Conservation (phyloP, 2,113 vertebrate genomes). For the Rattus norvegicus region GRCr8 NC_086032.1:3716501-3717000, state of each 20-base stretch:
- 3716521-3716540: not conserved
- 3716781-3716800: not conserved
- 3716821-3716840: not conserved
- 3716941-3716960: not conserved
- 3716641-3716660: not conserved
- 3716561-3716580: not conserved
- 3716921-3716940: not conserved
- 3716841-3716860: not conserved
- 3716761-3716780: constrained; percentile 14
- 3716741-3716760: constrained; percentile 15
- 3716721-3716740: not conserved
- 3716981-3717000: not conserved
- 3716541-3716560: not conserved
- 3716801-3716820: not conserved
- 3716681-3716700: not conserved
- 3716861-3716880: not conserved
- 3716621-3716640: not conserved
- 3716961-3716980: not conserved
- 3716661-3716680: not conserved
- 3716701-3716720: not conserved
- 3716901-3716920: not conserved
- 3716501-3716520: not conserved
- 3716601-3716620: not conserved
- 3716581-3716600: not conserved
- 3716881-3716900: not conserved